These are phyloP conservation scores for Ceratitis capitata DNA, from an alignment of 1,140 invertebrate species.

Conservation along the genomic window DNA sequence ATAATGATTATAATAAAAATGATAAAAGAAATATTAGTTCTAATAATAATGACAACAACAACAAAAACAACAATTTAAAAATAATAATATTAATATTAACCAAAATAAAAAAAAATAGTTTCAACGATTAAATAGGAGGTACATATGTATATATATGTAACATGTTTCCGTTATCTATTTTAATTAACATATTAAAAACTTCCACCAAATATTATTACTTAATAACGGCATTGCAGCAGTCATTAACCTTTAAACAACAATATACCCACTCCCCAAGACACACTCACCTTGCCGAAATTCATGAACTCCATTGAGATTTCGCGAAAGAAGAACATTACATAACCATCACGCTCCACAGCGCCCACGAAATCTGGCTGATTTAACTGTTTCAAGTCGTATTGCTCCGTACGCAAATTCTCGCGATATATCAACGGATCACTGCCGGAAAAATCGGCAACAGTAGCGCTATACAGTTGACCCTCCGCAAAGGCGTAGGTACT, in stretches of 20 bases:
- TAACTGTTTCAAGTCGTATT: constrained; percentile 73
- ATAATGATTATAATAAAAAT: too few species aligned
- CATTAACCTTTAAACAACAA: too few species aligned
- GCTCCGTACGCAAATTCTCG: constrained; percentile 85
- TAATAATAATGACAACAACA: too few species aligned
- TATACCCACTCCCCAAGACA: neutral
- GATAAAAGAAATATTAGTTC: too few species aligned
- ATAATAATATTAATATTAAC: too few species aligned
- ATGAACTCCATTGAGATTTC: constrained; percentile 95
- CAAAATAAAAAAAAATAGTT: neutral
- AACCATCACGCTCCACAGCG: constrained; percentile 90
- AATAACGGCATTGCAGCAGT: too few species aligned
- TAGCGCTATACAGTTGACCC: constrained; percentile 90
- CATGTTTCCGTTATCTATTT: too few species aligned
- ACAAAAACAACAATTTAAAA: too few species aligned
- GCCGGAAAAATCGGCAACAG: constrained; percentile 93
- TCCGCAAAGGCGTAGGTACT: constrained; percentile 88
- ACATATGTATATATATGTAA: too few species aligned
- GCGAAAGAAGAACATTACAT: constrained; percentile 97
- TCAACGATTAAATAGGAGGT: neutral
- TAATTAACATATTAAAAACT: neutral
- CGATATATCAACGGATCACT: constrained; percentile 92
- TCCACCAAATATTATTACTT: neutral
- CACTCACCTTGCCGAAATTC: constrained; percentile 82
- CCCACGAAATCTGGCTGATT: constrained; percentile 86